Conservation (phyloP, 2,888 invertebrate species). For the Lymantria monacha region DNA sequence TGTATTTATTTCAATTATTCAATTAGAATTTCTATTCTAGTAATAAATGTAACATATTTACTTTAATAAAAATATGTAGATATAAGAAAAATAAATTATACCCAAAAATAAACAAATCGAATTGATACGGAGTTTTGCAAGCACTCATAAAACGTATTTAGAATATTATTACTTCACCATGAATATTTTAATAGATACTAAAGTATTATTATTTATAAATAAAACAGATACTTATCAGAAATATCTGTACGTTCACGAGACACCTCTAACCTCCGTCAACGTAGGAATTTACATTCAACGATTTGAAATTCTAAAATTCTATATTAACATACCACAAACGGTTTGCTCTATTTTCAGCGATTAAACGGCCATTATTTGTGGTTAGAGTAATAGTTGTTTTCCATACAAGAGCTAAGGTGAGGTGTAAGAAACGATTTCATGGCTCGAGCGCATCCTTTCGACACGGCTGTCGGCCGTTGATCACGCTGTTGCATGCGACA, state of each 20-base stretch:
- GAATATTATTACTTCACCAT: not conserved
- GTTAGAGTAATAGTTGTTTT: constrained; percentile 14
- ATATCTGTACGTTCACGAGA: constrained; percentile 29
- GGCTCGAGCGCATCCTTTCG: constrained; percentile 76
- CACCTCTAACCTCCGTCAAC: constrained; percentile 29
- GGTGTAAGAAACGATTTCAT: constrained; percentile 73
- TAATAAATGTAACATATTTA: too few species aligned
- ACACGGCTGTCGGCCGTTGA: constrained; percentile 69
- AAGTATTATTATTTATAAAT: too few species aligned
- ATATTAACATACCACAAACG: constrained; percentile 26
- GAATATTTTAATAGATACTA: not conserved
- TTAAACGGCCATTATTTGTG: constrained; percentile 2
- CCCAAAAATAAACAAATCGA: too few species aligned
- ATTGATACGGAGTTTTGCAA: too few species aligned
- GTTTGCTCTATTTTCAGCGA: constrained; percentile 15
- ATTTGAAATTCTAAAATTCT: constrained; percentile 34
- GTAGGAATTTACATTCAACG: constrained; percentile 30
- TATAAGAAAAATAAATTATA: not conserved
- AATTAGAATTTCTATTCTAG: too few species aligned
- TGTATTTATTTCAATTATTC: too few species aligned
- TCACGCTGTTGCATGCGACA: constrained; percentile 64
- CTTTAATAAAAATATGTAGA: too few species aligned
- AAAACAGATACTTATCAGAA: constrained; percentile 21
- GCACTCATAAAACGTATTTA: constrained; percentile 1
- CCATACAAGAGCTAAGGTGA: constrained; percentile 39